These are phyloP conservation scores for Cotesia typhae DNA, from an alignment of 1,140 invertebrate genomes.

Conservation along the genomic window DNA sequence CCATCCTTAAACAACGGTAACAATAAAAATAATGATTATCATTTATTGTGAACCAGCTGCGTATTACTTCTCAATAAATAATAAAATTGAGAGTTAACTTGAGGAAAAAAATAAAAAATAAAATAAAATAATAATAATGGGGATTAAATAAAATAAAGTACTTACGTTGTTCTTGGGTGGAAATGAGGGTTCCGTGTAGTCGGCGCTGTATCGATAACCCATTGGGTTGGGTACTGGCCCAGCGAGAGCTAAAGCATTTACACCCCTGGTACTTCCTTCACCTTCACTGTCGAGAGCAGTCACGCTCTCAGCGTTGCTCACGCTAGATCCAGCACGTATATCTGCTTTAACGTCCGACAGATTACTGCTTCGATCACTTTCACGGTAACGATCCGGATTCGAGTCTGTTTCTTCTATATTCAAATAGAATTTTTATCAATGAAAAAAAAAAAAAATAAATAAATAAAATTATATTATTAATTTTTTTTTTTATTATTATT, in stretches of 20 bases:
- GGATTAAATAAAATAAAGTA: slow-evolving; percentile 51
- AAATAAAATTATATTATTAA: background rate
- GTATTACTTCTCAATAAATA: background rate
- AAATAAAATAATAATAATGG: slow-evolving; percentile 25
- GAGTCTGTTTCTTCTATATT: slow-evolving; percentile 68
- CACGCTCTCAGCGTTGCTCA: slow-evolving; percentile 75
- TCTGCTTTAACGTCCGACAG: slow-evolving; percentile 91
- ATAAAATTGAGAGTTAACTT: background rate
- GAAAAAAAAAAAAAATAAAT: background rate
- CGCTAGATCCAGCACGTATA: slow-evolving; percentile 82
- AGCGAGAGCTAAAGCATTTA: slow-evolving; percentile 76
- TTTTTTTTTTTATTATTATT: slow-evolving; percentile 3
- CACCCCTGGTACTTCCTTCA: slow-evolving; percentile 65
- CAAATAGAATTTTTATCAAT: slow-evolving; percentile 4
- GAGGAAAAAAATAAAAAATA: slow-evolving; percentile 9
- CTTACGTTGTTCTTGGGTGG: slow-evolving; percentile 72
- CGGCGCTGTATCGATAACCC: slow-evolving; percentile 85
- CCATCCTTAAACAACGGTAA: slow-evolving; percentile 70
- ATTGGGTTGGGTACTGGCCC: slow-evolving; percentile 78
- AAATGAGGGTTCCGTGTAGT: slow-evolving; percentile 85
- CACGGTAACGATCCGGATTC: slow-evolving; percentile 82
- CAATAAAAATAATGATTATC: slow-evolving; percentile 12
- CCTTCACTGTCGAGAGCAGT: slow-evolving; percentile 69
- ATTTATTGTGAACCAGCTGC: slow-evolving; percentile 37
- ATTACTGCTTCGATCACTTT: slow-evolving; percentile 88